Evolutionary conservation across 2,888 invertebrate species (phyloP), one percentile per base, ranked within the genome.

Genomic region (Torymus aiolomorphi): DNA sequence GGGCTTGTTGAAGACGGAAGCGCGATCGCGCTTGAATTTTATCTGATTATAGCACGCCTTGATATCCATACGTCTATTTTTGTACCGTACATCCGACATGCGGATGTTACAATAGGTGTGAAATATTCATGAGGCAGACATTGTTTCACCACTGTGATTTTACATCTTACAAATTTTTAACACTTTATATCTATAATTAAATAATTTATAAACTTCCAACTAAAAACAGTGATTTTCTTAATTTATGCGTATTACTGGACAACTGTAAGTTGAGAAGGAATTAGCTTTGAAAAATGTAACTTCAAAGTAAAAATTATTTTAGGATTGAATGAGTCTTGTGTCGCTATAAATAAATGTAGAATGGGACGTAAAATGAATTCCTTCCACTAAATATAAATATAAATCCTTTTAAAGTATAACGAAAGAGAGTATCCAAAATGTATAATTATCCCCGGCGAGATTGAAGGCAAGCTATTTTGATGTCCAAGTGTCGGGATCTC

Each of bases 381-480:
- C 5, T 5, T 31, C 31, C 31, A 3, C 31, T 31, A 31, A 31
- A 31, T 31, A 0, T 31, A 31, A 31, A 31, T 31, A 31, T 31
- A 31, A 31, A 31, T 31, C 31, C 31, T 31, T 31, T 31, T 5
- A 31, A 31, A 24, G n/a, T n/a, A 54, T 62, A 62, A 62, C 24
- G 62, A 31, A 31, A 31, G 31, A 24, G 5, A 24, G 18, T 8
- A n/a, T 49, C 14, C 24, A 61, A 66, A 20, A 3, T 51, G 59
- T 20, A 65, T 20, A 57, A 57, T 75, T 57, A 65, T 66, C 61
- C 59, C 12, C 16, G 10, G 63, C 51, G 57, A 77, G 56, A 56
- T 24, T 20, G 20, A 78, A 73, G 74, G 52, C 75, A 70, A 80
- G 66, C 66, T 57, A 71, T 70, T 83, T 83, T 83, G 83, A 49